Percentiles rank a stretch among this genome's conserved stretches.
Evolutionary conservation across 1,140 invertebrate genomes (phyloP).

Genomic region (Phymastichus coffea): DNA sequence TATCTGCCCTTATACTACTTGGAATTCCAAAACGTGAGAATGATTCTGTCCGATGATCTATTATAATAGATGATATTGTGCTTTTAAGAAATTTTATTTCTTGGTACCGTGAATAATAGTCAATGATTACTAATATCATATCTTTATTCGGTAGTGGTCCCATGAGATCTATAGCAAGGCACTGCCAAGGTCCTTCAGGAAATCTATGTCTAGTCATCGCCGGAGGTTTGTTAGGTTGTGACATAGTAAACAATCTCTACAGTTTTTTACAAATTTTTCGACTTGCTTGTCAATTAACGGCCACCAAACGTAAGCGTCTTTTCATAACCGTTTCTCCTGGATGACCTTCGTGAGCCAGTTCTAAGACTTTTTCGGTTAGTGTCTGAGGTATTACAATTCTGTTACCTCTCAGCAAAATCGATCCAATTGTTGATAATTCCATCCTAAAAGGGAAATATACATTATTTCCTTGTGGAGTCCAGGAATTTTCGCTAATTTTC

Average conservation of each 20-base stretch:
- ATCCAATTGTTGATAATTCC: neutral
- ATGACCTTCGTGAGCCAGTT: neutral
- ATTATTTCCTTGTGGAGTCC: neutral
- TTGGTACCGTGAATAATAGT: slow-evolving; percentile 33
- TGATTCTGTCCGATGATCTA: slow-evolving; percentile 8
- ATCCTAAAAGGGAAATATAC: neutral
- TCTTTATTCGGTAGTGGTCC: slow-evolving; percentile 30
- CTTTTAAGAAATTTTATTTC: slow-evolving; percentile 32
- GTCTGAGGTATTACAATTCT: slow-evolving; percentile 21
- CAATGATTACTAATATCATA: slow-evolving; percentile 32
- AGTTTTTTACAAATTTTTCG: slow-evolving; percentile 30
- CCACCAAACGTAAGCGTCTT: slow-evolving; percentile 27
- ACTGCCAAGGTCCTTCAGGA: slow-evolving; percentile 34
- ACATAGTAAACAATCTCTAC: slow-evolving; percentile 14
- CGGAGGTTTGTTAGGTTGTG: neutral
- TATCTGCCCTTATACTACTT: slow-evolving; percentile 12
- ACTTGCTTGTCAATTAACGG: slow-evolving; percentile 34
- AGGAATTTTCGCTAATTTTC: neutral
- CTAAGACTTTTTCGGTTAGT: slow-evolving; percentile 42
- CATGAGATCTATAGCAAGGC: slow-evolving; percentile 33
- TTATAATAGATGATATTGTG: slow-evolving; percentile 25
- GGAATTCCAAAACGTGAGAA: slow-evolving; percentile 23
- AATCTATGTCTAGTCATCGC: slow-evolving; percentile 32
- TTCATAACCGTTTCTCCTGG: slow-evolving; percentile 41
- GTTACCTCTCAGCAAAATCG: neutral